Base-by-base conservation (phyloP, 2,888 invertebrate species). In the Chrysomela aeneicollis region DNA sequence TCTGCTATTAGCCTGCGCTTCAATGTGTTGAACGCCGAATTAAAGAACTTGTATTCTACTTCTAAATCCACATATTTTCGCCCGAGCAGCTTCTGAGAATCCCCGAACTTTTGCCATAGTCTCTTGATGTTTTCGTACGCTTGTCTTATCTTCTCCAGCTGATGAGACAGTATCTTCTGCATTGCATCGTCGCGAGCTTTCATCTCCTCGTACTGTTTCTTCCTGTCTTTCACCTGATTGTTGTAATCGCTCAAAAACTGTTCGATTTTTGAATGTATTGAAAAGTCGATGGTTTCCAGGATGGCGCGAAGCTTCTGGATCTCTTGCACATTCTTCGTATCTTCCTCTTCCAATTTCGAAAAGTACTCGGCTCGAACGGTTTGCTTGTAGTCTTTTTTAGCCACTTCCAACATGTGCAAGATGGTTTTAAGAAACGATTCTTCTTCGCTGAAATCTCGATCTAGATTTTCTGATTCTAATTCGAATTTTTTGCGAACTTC, bases 1-100 rank as follows among this genome's bases (percentile, higher is more conserved):
- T 86, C 85, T 0, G 78, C 69, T 63, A 87, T 87, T 5, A 88
- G 83, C n/a, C 85, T 83, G 15, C 74, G 81, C 71, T 89, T 89
- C 75, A 88, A 81, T 1, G 69, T 66, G 22, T 70, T 68, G 64
- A 78, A 81, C 18, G 74, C 73, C 18, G 73, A 66, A 4, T 73
- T 69, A 59, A 79, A 81, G 59, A 75, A 74, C 82, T 84, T 69
- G 82, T 82, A 67, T 86, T 81, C 79, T 8, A 69, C 65, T 35
- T 76, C 65, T 19, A 80, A 66, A 63, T 80, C 79, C 4, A 61
- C 59, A 3, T 75, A 21, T 63, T 63, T 72, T 51, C 70, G 63
- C 5, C 73, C 74, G 19, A 69, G 50, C 26, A 61, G 12, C 19
- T 71, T 73, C 49, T 73, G 68, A 19, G 60, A 66, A 55, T 76